Conservation (phyloP, 2,888 invertebrate species). For the Therioaphis trifolii region DNA sequence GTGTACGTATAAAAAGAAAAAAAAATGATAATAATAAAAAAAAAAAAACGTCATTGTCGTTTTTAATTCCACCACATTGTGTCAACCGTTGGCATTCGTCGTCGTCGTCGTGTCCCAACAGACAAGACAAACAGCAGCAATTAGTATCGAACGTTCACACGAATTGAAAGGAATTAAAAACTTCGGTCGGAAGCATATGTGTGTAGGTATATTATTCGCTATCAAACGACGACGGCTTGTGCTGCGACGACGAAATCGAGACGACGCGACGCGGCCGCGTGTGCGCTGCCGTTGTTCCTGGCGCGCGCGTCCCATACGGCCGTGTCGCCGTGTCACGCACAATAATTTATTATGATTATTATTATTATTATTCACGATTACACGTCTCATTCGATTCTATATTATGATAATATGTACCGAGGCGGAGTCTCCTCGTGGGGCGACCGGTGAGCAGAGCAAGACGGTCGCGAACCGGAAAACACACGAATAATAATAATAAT, state of each 20-base stretch:
- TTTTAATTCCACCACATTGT: constrained; percentile 61
- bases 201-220: neutral
- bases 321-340: too few relatives aligned
- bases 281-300: neutral
- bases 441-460: too few relatives aligned
- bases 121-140: constrained; percentile 60
- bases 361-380: too few relatives aligned
- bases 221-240: neutral
- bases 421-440: too few relatives aligned
- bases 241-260: neutral
- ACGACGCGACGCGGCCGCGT: neutral
- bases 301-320: too few relatives aligned
- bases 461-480: too few relatives aligned
- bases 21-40: constrained; percentile 39
- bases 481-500: too few relatives aligned
- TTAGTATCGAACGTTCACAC: constrained; percentile 61
- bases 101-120: constrained; percentile 15
- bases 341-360: too few relatives aligned
- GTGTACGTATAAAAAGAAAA: constrained; percentile 19
- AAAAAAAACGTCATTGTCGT: constrained; percentile 51
- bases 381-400: too few relatives aligned
- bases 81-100: constrained; percentile 53
- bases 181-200: neutral
- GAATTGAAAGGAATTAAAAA: constrained; percentile 57
- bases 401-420: too few relatives aligned